Percentiles rank a stretch among this genome's conserved stretches.
Evolutionary conservation across 2,888 invertebrate genomes (phyloP).

Genomic region (Ophion costatus): DNA sequence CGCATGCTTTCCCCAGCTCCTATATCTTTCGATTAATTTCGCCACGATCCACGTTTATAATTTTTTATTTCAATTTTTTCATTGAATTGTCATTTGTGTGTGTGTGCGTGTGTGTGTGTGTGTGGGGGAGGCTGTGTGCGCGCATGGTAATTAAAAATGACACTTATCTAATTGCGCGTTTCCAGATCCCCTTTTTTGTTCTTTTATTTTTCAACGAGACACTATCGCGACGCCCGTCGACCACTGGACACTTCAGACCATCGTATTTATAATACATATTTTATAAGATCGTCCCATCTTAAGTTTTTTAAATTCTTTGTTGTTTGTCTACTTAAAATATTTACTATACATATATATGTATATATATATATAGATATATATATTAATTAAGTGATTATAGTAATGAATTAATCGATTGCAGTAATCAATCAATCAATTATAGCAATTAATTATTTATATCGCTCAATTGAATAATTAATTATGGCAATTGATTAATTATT

Average conservation of each 20-base stretch:
- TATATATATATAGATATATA: constrained; percentile 11
- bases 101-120: too few species aligned
- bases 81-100: too few species aligned
- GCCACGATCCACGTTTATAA: background rate
- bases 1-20: background rate
- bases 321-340: constrained; percentile 81
- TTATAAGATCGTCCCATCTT: constrained; percentile 77
- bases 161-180: constrained; percentile 57
- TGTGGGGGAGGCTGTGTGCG: too few species aligned
- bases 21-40: too few species aligned
- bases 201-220: constrained; percentile 2
- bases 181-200: background rate
- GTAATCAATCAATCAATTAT: background rate
- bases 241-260: constrained; percentile 65
- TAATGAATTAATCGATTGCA: background rate
- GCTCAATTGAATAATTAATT: too few species aligned
- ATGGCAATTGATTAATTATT: too few species aligned
- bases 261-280: constrained; percentile 71
- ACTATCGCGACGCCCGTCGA: constrained; percentile 52
- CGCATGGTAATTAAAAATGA: constrained; percentile 42
- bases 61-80: background rate
- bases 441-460: too few species aligned
- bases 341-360: constrained; percentile 74
- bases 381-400: background rate
- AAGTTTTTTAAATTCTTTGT: constrained; percentile 58